Evolutionary conservation across 1,140 invertebrate species (phyloP).

Genomic region (Procambarus clarkii): DNA sequence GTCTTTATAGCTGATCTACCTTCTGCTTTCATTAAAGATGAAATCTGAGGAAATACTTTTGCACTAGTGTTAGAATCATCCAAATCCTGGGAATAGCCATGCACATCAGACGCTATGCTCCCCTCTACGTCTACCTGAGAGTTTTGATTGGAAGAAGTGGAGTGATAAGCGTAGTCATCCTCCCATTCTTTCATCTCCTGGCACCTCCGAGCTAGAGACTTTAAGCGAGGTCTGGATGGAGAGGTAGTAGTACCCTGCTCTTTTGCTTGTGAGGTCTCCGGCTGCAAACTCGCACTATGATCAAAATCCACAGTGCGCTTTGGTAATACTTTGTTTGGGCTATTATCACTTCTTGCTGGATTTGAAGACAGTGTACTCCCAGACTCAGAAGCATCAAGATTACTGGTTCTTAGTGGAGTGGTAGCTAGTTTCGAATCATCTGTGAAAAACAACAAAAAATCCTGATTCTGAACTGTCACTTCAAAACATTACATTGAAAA

Average conservation of each 20-base stretch:
- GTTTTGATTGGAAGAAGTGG: slow-evolving; percentile 55
- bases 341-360: neutral
- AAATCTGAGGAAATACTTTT: neutral
- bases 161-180: slow-evolving; percentile 72
- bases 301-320: neutral
- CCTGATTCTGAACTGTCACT: too few species aligned
- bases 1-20: slow-evolving; percentile 1
- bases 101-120: slow-evolving; percentile 28
- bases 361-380: neutral
- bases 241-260: neutral
- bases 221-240: slow-evolving; percentile 16
- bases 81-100: slow-evolving; percentile 13
- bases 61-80: slow-evolving; percentile 29
- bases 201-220: slow-evolving; percentile 58
- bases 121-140: slow-evolving; percentile 63
- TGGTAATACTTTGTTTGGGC: neutral
- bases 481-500: neutral
- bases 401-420: slow-evolving; percentile 10
- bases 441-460: slow-evolving; percentile 3
- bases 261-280: neutral
- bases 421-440: neutral
- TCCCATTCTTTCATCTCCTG: slow-evolving; percentile 69
- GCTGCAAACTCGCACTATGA: neutral
- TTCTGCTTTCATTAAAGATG: neutral
- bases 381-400: neutral